Base-by-base conservation (phyloP, 2,888 invertebrate genomes). In the Andrena camellia region DNA sequence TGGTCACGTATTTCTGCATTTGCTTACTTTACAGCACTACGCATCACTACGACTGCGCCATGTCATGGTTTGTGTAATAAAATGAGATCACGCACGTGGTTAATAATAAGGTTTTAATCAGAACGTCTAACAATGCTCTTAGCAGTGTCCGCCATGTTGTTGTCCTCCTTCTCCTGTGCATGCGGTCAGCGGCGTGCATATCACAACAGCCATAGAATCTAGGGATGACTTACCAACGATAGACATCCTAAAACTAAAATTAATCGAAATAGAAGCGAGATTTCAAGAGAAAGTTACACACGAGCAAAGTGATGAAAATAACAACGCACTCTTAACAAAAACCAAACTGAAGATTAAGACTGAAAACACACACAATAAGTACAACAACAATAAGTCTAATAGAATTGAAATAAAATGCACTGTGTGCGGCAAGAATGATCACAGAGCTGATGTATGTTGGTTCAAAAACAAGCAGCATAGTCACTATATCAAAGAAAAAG, bases 191-290 rank as follows among this genome's bases (percentile, higher is more conserved):
- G 26, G 26, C 26, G 26, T 26, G 26, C 26, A 1, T 26, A 26
- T 26, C 26, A 26, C 26, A 26, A n/a, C n/a, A n/a, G 33, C 62
- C 10, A 63, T 35, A 35, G 62, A 35, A 35, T 63, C 62, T 23
- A 63, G 62, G 13, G 62, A 63, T 63, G 62, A 63, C 35, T n/a
- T 35, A 35, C 62, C 62, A 20, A 35, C 62, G 23, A 63, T 63
- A 63, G 20, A 63, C 35, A 63, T 63, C 4, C 63, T 63, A 23
- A 63, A 63, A 63, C 63, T 63, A 63, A 63, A 63, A 63, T 23
- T 63, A 42, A 63, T 63, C 2, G 63, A 63, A 35, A 35, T 63
- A 6, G 63, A 63, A 63, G 35, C 63, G 2, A 63, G 23, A 13
- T 63, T 63, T 23, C 23, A 42, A 63, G 35, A 63, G 13, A 35